Evolutionary conservation across 2,888 invertebrate genomes (phyloP), one percentile per base, ranked within the genome.

Genomic region (Eulithis prunata): DNA sequence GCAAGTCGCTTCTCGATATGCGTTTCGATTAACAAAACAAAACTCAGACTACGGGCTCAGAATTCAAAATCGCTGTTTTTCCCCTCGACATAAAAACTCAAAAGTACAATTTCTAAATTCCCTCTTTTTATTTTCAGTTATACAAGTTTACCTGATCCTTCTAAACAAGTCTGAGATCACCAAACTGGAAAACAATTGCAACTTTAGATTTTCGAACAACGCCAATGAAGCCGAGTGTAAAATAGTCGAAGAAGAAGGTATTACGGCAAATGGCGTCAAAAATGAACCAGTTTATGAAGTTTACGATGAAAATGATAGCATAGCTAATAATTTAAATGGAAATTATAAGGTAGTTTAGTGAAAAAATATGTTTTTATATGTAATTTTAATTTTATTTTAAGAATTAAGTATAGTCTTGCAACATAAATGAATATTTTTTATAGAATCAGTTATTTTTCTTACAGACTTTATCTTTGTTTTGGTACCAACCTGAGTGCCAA

Each of bases 61-160:
- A 21, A 32, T 32, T 32, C 32, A 32, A 32, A 32, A 32, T 32
- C 32, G 6, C 32, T 5, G 32, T 2, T 32, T 32, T 32, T 32
- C 6, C 32, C 6, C 32, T 32, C 6, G 32, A 3, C 32, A 32
- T 6, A 32, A 5, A 32, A 32, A 32, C 6, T 32, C 32, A 32
- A 32, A 32, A 32, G 32, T 32, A 32, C 6, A 4, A 32, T 5
- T 5, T 32, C 6, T 2, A 1, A 32, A 32, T 32, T 28, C 3
- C 4, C 4, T 46, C 4, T 47, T 14, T 14, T 3, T 14, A 14
- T 5, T 49, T 21, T 49, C 56, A 56, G 56, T 45, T 45, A 32
- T 45, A 7, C 45, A 56, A 32, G n/a, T 56, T 3, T 70, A 70
- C 21, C 13, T 67, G n/a, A 62, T 69, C 41, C 54, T 71, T 5